These are phyloP conservation scores for Catharus minimus DNA, from an alignment of 2,113 vertebrate species.

Conservation along the genomic window DNA sequence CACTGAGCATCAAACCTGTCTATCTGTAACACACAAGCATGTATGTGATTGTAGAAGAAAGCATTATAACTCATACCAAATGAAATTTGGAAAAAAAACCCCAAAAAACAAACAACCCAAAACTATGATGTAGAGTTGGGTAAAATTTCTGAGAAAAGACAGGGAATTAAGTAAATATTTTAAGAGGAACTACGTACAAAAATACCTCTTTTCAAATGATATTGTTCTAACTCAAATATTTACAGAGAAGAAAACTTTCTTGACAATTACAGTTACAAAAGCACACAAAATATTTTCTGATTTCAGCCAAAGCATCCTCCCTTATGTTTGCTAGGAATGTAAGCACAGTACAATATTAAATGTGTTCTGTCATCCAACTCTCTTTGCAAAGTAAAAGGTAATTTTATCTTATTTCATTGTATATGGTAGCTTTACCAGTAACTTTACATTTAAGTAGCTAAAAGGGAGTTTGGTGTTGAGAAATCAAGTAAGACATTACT, in stretches of 20 bases:
- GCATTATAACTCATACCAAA: neutral
- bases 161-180: neutral
- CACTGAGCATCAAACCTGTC: neutral
- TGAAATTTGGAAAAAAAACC: neutral
- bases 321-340: neutral
- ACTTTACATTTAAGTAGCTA: neutral
- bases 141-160: constrained; percentile 10
- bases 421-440: neutral
- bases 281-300: neutral
- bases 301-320: neutral
- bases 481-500: neutral
- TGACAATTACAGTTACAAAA: neutral
- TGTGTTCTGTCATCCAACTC: neutral
- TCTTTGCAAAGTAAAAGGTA: neutral
- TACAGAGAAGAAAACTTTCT: neutral
- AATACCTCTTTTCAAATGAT: neutral
- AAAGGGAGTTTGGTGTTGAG: neutral
- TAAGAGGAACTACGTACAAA: neutral
- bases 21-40: neutral
- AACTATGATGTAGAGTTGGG: neutral
- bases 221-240: neutral
- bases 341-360: neutral
- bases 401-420: neutral
- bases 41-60: neutral
- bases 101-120: neutral